These are phyloP conservation scores for Pseudococcus jackbeardsleyi DNA, from an alignment of 2,888 invertebrate species.

Conservation along the genomic window DNA sequence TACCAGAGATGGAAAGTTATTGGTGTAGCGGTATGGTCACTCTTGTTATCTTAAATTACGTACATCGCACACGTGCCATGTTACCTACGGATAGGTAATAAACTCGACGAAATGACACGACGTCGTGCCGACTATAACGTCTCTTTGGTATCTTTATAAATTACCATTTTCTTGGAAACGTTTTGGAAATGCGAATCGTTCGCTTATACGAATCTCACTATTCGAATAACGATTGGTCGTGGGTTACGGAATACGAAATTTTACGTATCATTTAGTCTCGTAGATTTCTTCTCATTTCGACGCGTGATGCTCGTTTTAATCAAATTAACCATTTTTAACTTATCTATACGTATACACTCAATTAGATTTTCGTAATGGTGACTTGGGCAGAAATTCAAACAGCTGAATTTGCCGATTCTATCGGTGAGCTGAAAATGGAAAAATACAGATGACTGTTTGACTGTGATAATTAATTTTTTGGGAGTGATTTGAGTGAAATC, in stretches of 20 bases:
- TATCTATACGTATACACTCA: constrained; percentile 4
- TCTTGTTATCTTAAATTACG: constrained; percentile 25
- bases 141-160: neutral
- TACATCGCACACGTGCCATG: neutral
- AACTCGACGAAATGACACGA: constrained; percentile 11
- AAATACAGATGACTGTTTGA: no score
- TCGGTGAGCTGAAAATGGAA: neutral
- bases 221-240: neutral
- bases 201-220: neutral
- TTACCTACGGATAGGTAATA: neutral
- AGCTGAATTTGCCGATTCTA: constrained; percentile 8
- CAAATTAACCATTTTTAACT: constrained; percentile 29
- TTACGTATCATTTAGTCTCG: neutral
- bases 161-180: constrained; percentile 20
- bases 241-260: neutral
- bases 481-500: no score
- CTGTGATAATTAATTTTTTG: no score
- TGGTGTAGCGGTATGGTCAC: neutral
- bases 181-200: neutral
- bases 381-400: neutral
- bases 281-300: neutral
- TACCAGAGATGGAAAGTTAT: neutral
- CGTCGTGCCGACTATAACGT: neutral
- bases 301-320: constrained; percentile 31
- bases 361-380: constrained; percentile 2